Evolutionary conservation across 2,888 invertebrate genomes (phyloP).

Genomic region (Megastigmus dorsalis): DNA sequence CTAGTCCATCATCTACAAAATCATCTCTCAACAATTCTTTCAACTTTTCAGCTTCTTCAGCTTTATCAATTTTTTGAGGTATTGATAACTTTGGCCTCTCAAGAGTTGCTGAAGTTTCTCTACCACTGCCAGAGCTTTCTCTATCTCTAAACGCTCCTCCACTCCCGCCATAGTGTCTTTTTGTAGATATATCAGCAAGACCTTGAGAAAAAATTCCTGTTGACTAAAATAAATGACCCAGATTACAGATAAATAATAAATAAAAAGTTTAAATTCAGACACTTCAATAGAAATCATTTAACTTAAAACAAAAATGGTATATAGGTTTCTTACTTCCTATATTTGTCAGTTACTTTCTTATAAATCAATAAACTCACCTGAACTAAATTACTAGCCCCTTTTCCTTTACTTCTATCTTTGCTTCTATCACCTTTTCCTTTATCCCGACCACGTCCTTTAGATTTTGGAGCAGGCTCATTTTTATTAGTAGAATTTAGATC

Average conservation of each 20-base stretch:
- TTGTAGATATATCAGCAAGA: conserved; percentile 58
- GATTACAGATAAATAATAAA: too few species aligned
- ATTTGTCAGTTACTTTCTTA: conserved; percentile 5
- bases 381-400: conserved; percentile 60
- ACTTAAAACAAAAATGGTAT: too few species aligned
- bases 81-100: conserved; percentile 67
- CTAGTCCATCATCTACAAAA: conserved; percentile 68
- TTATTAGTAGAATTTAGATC: conserved; percentile 54
- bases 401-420: conserved; percentile 61
- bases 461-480: conserved; percentile 55
- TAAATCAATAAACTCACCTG: conserved; percentile 61
- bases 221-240: too few species aligned
- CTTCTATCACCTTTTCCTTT: conserved; percentile 43
- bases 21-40: conserved; percentile 70
- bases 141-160: conserved; percentile 48
- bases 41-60: conserved; percentile 69
- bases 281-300: background rate
- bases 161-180: conserved; percentile 53
- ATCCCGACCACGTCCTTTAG: conserved; percentile 60
- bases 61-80: conserved; percentile 66
- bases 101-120: conserved; percentile 55
- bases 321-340: too few species aligned
- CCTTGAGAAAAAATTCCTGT: conserved; percentile 71
- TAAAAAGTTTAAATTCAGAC: conserved; percentile 9
- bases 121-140: conserved; percentile 51